These are phyloP conservation scores for Zaprionus gabonicus DNA, from an alignment of 1,140 invertebrate genomes.

Conservation along the genomic window DNA sequence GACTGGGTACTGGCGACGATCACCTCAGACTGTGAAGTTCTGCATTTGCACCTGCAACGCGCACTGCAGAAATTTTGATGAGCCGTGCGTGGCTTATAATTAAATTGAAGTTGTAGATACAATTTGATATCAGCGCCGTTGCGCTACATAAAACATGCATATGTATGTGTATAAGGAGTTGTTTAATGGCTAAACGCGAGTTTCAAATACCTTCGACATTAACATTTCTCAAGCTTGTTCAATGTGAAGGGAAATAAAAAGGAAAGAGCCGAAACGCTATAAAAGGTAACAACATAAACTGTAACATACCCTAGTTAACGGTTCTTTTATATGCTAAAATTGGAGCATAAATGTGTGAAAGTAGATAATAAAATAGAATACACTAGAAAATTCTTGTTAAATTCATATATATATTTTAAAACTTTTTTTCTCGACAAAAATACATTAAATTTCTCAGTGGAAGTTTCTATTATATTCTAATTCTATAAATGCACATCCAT, in stretches of 20 bases:
- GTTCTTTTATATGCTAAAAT: neutral
- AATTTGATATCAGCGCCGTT: conserved; percentile 67
- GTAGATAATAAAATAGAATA: neutral
- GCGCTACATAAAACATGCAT: conserved; percentile 71
- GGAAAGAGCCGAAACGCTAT: conserved; percentile 1
- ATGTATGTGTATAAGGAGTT: conserved; percentile 52
- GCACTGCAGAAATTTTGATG: conserved; percentile 67
- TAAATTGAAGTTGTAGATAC: conserved; percentile 81
- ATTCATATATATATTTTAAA: neutral
- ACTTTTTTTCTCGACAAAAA: neutral
- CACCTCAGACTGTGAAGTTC: conserved; percentile 40
- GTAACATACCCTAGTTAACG: neutral
- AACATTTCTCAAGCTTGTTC: conserved; percentile 22
- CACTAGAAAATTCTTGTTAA: neutral
- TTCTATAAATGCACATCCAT: neutral
- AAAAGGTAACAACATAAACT: conserved; percentile 15
- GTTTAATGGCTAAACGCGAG: conserved; percentile 52
- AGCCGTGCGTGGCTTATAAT: conserved; percentile 74
- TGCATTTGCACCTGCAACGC: conserved; percentile 75
- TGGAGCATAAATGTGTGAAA: conserved; percentile 10
- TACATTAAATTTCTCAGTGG: neutral
- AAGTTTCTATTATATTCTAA: neutral
- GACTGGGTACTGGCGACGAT: conserved; percentile 33
- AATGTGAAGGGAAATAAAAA: conserved; percentile 24
- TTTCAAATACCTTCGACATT: conserved; percentile 35